A percentile compares a stretch with the other conserved stretches of the same genome.
Conservation (phyloP, 92 coral and sea anemone genomes). For the Nematostella vectensis region DNA sequence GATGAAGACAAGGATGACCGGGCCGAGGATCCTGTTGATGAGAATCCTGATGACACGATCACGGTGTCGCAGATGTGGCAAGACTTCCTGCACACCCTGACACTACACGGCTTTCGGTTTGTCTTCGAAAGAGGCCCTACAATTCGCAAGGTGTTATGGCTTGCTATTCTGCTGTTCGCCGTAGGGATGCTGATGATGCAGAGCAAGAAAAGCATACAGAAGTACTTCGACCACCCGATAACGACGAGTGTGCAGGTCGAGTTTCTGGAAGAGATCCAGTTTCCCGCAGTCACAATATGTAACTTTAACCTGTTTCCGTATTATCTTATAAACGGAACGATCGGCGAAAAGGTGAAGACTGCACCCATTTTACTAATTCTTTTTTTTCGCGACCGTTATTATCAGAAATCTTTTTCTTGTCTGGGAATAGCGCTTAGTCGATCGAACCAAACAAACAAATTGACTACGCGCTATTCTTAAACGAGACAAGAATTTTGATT, state of each 20-base stretch:
- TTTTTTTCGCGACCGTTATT: neutral
- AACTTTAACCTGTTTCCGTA: slow-evolving; percentile 91
- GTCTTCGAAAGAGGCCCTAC: slow-evolving; percentile 82
- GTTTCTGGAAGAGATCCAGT: slow-evolving; percentile 77
- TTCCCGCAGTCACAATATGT: slow-evolving; percentile 94
- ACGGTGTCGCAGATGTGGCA: slow-evolving; percentile 67
- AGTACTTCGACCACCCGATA: slow-evolving; percentile 88
- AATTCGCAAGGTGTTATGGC: slow-evolving; percentile 77
- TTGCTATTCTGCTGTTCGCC: slow-evolving; percentile 58
- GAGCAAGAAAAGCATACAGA: slow-evolving; percentile 81
- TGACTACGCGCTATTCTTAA: no score
- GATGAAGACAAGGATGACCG: slow-evolving; percentile 42
- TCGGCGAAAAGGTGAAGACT: slow-evolving; percentile 97
- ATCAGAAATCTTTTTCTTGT: no score
- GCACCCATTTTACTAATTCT: neutral
- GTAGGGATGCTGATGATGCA: slow-evolving; percentile 66
- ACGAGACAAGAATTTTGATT: no score
- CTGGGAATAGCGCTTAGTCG: no score
- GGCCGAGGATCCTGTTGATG: slow-evolving; percentile 30
- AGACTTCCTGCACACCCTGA: slow-evolving; percentile 82
- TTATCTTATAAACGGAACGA: slow-evolving; percentile 88
- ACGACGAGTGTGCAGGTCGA: slow-evolving; percentile 96
- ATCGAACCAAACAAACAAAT: no score
- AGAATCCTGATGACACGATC: slow-evolving; percentile 21
- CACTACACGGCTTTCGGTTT: slow-evolving; percentile 94